Evolutionary conservation across 2,797 vertebrate genomes (phyloP), one percentile per base, ranked within the genome.

Genomic region (Numenius phaeopus): DNA sequence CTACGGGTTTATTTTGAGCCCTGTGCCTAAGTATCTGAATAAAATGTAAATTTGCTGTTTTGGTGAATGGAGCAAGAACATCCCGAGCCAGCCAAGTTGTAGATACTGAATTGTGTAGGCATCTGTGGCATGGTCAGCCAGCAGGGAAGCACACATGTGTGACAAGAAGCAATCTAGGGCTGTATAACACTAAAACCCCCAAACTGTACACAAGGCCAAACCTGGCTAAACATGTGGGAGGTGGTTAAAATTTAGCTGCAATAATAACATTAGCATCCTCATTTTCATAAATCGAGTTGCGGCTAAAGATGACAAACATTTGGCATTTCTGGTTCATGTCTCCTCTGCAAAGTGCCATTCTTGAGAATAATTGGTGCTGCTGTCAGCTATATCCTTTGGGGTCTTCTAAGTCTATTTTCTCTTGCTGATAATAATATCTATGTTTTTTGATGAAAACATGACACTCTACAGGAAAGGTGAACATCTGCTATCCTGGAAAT

Each of bases 101-200:
- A 72, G 59, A 49, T 44, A 58, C 23, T 52, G 42, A 76, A 80
- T 54, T 22, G 32, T 1, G 0, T 8, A 59, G 58, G 23, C 9
- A 32, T 40, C 29, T 50, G 10, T 32, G 23, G 39, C 18, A 27
- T 22, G 32, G 37, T 19, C 34, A 42, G 10, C 20, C 49, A 61
- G 14, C 10, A 39, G 8, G 20, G 0, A 1, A 89, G 32, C 2
- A 0, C 16, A 7, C 22, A 5, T 8, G 9, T 26, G 11, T 34
- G 11, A 50, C 29, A 79, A 32, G 67, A 30, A 75, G 27, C 27
- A 65, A 23, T 21, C 20, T 26, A 15, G 18, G 57, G 11, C 70
- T 85, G 29, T n/a, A 19, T 34, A 81, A 34, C 14, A n/a, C 14
- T 29, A 26, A 50, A 34, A 70, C 16, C 7, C 42, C 11, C 37